phyloP scores from a whole-genome alignment of 2,888 invertebrate species.

The Sylvicola cinctus region DNA sequence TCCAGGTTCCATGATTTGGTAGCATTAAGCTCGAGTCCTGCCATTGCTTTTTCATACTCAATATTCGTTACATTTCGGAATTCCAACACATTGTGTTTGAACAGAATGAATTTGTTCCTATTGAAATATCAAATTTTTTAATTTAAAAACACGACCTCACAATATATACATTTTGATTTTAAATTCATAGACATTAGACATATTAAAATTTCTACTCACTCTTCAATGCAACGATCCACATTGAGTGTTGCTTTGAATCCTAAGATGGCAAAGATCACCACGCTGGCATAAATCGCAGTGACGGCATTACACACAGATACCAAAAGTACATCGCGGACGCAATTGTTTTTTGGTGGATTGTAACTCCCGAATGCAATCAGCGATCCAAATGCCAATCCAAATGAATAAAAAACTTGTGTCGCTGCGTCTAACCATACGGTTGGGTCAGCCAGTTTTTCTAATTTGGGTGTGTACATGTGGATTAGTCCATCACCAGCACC shows the following conservation, averaged over 20 bases:
- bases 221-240: slow-evolving; percentile 60
- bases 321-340: slow-evolving; percentile 73
- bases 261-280: slow-evolving; percentile 86
- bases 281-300: slow-evolving; percentile 85
- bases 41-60: slow-evolving; percentile 29
- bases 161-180: slow-evolving; percentile 8
- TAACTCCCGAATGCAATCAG: slow-evolving; percentile 91
- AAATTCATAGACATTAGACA: not conserved
- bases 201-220: slow-evolving; percentile 29
- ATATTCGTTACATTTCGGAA: too few species aligned
- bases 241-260: slow-evolving; percentile 90
- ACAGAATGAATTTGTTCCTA: too few species aligned
- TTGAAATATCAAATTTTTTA: too few species aligned
- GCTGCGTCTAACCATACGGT: slow-evolving; percentile 92
- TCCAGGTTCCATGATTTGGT: too few species aligned
- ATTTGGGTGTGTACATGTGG: slow-evolving; percentile 87
- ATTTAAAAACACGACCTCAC: too few species aligned
- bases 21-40: not conserved
- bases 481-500: slow-evolving; percentile 70
- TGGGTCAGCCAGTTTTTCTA: slow-evolving; percentile 66
- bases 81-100: too few species aligned
- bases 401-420: slow-evolving; percentile 92
- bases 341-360: slow-evolving; percentile 87
- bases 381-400: slow-evolving; percentile 87
- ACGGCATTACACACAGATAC: slow-evolving; percentile 84